Percentiles rank a stretch among this genome's conserved stretches.
Conservation (phyloP, 1,140 invertebrate genomes). For the Achroia grisella region DNA sequence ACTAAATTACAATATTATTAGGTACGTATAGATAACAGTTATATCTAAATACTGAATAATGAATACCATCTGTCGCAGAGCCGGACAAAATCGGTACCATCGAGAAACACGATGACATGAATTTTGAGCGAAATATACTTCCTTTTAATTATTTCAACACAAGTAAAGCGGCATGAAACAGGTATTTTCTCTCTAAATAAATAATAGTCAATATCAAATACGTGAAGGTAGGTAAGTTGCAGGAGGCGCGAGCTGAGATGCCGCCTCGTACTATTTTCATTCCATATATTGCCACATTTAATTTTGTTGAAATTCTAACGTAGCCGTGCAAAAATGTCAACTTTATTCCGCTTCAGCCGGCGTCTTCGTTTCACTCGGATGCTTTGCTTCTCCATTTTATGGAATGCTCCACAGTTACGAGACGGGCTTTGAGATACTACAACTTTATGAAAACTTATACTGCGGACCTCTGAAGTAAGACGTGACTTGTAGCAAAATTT, state of each 20-base stretch:
- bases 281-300: constrained; percentile 70
- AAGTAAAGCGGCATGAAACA: too few relatives aligned
- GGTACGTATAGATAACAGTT: too few relatives aligned
- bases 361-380: constrained; percentile 62
- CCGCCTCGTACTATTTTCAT: constrained; percentile 61
- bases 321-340: constrained; percentile 73
- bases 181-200: too few relatives aligned
- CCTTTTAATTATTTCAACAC: too few relatives aligned
- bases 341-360: constrained; percentile 67
- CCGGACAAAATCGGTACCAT: too few relatives aligned
- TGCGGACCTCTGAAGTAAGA: constrained; percentile 51
- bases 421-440: constrained; percentile 69
- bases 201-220: constrained; percentile 4
- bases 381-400: constrained; percentile 67
- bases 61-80: too few relatives aligned
- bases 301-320: constrained; percentile 72
- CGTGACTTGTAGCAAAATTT: constrained; percentile 65
- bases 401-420: constrained; percentile 63
- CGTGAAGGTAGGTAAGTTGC: constrained; percentile 40
- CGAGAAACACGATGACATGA: too few relatives aligned
- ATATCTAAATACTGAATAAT: too few relatives aligned
- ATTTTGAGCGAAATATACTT: too few relatives aligned
- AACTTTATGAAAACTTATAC: constrained; percentile 68
- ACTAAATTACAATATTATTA: too few relatives aligned
- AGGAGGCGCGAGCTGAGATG: constrained; percentile 7